These are phyloP conservation scores for Sarcophaga carnaria DNA, from an alignment of 2,888 invertebrate species.

Conservation along the genomic window DNA sequence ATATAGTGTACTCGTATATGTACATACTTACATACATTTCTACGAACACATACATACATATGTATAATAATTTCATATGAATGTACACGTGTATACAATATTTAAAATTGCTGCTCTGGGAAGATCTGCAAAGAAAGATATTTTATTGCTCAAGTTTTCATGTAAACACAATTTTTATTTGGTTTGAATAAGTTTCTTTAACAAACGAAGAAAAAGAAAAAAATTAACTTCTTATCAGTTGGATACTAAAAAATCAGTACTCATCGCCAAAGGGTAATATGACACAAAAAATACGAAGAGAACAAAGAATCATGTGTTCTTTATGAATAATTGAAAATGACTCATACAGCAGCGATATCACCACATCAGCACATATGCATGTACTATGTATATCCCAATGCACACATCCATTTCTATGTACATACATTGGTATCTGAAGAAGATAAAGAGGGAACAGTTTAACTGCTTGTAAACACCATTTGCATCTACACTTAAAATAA, in stretches of 20 bases:
- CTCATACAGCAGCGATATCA: background rate
- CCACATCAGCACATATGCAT: background rate
- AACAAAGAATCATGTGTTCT: background rate
- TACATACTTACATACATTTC: background rate
- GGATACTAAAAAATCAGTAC: background rate
- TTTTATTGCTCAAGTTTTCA: conserved; percentile 29
- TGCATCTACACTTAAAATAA: conserved; percentile 39
- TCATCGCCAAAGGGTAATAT: background rate
- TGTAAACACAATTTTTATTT: background rate
- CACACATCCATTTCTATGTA: background rate
- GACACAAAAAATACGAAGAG: background rate
- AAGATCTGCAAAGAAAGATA: conserved; percentile 5
- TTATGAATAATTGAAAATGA: conserved; percentile 25
- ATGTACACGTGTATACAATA: background rate
- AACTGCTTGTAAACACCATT: conserved; percentile 14
- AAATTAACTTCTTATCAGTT: conserved; percentile 5
- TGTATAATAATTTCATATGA: background rate
- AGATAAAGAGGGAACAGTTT: background rate
- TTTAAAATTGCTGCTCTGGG: background rate
- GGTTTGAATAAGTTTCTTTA: conserved; percentile 5
- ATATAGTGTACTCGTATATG: conserved; percentile 5
- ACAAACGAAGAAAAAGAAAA: conserved; percentile 15
- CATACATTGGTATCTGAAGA: background rate
- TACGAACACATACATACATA: conserved; percentile 3
- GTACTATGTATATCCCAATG: no score